A percentile compares a stretch with the other conserved stretches of the same genome.
Conservation (phyloP, 2,113 vertebrate genomes). For the Cinclus cinclus region DNA sequence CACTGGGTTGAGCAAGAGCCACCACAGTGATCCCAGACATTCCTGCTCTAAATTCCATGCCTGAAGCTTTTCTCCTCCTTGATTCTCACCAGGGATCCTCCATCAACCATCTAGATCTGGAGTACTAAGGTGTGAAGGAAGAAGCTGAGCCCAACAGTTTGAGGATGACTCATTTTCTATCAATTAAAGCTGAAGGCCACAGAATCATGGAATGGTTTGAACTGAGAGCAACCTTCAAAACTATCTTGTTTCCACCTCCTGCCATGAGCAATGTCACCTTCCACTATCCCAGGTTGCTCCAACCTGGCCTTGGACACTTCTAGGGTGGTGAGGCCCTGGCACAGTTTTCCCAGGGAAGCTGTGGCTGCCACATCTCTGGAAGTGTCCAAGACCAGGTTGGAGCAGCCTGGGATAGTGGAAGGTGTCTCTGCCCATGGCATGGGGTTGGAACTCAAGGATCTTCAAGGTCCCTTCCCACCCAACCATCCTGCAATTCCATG, state of each 20-base stretch:
- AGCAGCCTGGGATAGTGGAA: background rate
- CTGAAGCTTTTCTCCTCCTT: background rate
- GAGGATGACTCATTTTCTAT: background rate
- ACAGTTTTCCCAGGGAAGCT: background rate
- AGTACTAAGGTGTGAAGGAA: background rate
- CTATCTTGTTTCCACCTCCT: background rate
- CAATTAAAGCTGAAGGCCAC: background rate
- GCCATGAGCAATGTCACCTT: accelerated
- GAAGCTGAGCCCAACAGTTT: accelerated
- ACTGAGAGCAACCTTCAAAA: background rate
- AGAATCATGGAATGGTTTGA: background rate
- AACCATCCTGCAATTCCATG: background rate
- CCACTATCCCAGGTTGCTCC: background rate
- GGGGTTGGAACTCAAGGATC: background rate
- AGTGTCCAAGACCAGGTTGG: background rate
- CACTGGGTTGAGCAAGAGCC: background rate
- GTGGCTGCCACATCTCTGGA: background rate
- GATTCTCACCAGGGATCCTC: background rate
- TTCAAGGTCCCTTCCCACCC: background rate
- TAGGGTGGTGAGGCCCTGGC: background rate
- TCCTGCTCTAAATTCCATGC: background rate
- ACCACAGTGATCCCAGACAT: background rate
- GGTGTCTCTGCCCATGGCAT: background rate
- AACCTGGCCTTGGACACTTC: background rate
- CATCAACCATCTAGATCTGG: background rate